Evolutionary conservation across 2,797 vertebrate species (phyloP).

Genomic region (Atherinosoma microstoma): DNA sequence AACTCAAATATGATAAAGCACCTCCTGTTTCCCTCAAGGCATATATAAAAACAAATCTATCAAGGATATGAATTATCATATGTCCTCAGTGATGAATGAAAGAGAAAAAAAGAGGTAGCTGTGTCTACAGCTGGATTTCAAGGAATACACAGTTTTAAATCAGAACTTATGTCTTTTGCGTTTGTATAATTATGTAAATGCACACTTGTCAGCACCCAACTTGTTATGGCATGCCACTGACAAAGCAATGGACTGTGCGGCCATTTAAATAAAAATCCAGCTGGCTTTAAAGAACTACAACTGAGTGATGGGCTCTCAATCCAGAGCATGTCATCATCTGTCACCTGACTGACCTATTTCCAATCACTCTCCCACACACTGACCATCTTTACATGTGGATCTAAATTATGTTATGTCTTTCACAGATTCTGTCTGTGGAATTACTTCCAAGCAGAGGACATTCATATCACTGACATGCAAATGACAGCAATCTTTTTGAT

Average conservation of each 20-base stretch:
- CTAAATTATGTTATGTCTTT: constrained; percentile 50
- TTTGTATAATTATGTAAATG: constrained; percentile 11
- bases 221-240: constrained; percentile 5
- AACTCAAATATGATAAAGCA: constrained; percentile 58
- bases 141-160: constrained; percentile 14
- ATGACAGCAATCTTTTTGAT: not conserved
- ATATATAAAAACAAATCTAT: constrained; percentile 48
- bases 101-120: constrained; percentile 42
- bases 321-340: constrained; percentile 70
- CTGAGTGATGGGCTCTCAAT: constrained; percentile 71
- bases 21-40: constrained; percentile 50
- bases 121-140: constrained; percentile 7
- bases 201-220: constrained; percentile 1
- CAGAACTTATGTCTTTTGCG: not conserved
- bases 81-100: constrained; percentile 49
- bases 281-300: constrained; percentile 69
- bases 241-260: constrained; percentile 40
- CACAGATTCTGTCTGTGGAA: constrained; percentile 28
- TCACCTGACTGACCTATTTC: constrained; percentile 77
- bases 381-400: constrained; percentile 67
- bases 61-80: constrained; percentile 52
- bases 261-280: constrained; percentile 54
- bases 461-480: constrained; percentile 33
- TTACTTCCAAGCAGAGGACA: constrained; percentile 25
- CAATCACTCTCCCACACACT: constrained; percentile 56